Base-by-base conservation (phyloP, 1,140 invertebrate genomes). In the Drosophila pallidifrons region DNA sequence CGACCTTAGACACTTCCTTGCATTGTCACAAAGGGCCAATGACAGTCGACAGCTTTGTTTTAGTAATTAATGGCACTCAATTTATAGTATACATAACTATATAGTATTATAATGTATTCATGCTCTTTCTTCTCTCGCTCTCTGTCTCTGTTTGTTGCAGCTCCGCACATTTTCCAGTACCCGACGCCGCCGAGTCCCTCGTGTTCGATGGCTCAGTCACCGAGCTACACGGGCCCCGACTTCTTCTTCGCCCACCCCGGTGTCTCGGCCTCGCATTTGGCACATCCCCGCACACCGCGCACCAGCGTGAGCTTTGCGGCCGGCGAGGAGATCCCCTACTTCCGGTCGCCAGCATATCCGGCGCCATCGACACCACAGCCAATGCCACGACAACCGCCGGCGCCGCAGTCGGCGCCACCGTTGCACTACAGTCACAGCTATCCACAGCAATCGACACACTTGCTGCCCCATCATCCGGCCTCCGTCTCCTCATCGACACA, bases 121-220 rank as follows among this genome's bases (percentile, higher is more conserved):
- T 47, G 8, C 38, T 28, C 38, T 35, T 16, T 58, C 51, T 46
- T 67, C 5, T 52, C 61, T 60, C 16, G 1, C n/a, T 47, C 55
- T 35, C 51, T 28, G 6, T 46, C n/a, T 66, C 11, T 46, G 7
- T 57, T 28, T 13, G 30, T 54, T 91, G 28, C 77, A 92, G 91
- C 81, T 61, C 68, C 91, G 6, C 90, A 91, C 51, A 82, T 91
- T 66, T 92, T 92, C 35, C 91, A 92, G 68, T 92, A 92, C 66
- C 91, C 91, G 38, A 78, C 90, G 64, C 91, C 91, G 60, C 87
- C 88, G 41, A 92, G 91, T 61, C 91, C 91, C 32, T 92, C 90
- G 3, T 92, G 91, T 63, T 75, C 64, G 1, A 64, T 78, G 54
- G 55, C 82, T 66, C 45, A 65, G 41, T 60, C 71, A 65, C 72